Evolutionary conservation across 2,113 vertebrate species (phyloP), one percentile per base, ranked within the genome.

Genomic region (Salminus brasiliensis): DNA sequence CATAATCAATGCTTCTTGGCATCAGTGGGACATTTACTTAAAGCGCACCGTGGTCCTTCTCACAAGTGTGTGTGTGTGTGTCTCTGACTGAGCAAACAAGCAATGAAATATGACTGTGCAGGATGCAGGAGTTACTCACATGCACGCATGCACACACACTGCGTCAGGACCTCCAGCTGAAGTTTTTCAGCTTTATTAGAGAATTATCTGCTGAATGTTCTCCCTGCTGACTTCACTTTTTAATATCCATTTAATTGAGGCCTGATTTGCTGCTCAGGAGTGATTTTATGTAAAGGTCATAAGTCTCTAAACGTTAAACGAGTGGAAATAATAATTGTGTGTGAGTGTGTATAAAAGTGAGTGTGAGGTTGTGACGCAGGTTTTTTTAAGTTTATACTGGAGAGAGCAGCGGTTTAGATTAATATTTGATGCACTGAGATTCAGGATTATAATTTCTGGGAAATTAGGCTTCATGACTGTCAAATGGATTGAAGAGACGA

Each of bases 341-440:
- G 16, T 52, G 47, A 21, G 52, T 21, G 30, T 16, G 23, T 27
- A 10, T n/a, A n/a, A n/a, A n/a, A n/a, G n/a, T n/a, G n/a, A n/a
- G n/a, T n/a, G n/a, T n/a, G n/a, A n/a, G n/a, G n/a, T n/a, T n/a
- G n/a, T 25, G 60, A 18, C 7, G 18, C 60, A 34, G 11, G 60
- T 15, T 15, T 47, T 45, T 34, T 18, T 34, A 32, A 29, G 29
- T 32, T 34, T 25, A 4, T 76, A 36, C 25, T 57, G 41, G 2
- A 34, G 18, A 23, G 62, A 23, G 55, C 15, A 69, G 21, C 16
- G 0, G 57, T 57, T 65, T 32, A 57, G 68, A 76, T 65, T 21
- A 81, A 77, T 72, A 41, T 76, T 65, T 72, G 59, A 72, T 43
- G 13, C 59, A 4, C 36, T 60, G 47, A 73, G 41, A 43, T 66